Evolutionary conservation across 2,113 vertebrate species (phyloP).

Genomic region (Oncorhynchus tshawytscha): DNA sequence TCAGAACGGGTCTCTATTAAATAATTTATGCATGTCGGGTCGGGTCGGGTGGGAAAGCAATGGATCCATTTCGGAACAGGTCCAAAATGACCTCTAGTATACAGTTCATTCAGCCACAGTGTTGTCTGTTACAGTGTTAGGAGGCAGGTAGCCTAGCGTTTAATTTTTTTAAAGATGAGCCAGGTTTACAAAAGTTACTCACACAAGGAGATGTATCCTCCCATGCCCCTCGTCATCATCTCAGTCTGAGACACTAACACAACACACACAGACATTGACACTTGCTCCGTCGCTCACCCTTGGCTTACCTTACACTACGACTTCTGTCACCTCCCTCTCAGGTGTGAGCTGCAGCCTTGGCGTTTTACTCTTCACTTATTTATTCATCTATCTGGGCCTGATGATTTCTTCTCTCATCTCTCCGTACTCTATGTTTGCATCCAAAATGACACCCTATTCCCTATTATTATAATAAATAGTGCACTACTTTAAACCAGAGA

Average conservation of each 20-base stretch:
- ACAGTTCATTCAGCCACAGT: too few species aligned
- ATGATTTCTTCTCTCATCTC: background rate
- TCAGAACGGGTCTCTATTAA: too few species aligned
- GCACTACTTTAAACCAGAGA: too few species aligned
- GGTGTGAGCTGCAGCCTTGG: slow-evolving; percentile 10
- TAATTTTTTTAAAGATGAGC: background rate
- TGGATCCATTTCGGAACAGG: too few species aligned
- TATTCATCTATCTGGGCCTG: slow-evolving; percentile 57
- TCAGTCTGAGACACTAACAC: background rate
- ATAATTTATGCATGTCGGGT: too few species aligned
- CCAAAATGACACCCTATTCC: too few species aligned
- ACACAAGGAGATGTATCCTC: background rate
- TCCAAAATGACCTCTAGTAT: too few species aligned
- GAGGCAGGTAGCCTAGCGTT: too few species aligned
- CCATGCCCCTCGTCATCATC: background rate
- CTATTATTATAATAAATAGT: too few species aligned
- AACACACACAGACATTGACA: slow-evolving; percentile 27
- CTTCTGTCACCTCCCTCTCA: background rate
- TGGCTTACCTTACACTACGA: slow-evolving; percentile 9
- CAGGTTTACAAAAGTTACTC: too few species aligned
- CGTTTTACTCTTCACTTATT: slow-evolving; percentile 6
- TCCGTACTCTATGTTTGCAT: background rate
- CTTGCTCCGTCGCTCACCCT: background rate
- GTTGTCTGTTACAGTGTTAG: too few species aligned
- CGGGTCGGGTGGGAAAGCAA: too few species aligned